These are phyloP conservation scores for Haemorhous mexicanus DNA, from an alignment of 2,113 vertebrate species.

Conservation along the genomic window DNA sequence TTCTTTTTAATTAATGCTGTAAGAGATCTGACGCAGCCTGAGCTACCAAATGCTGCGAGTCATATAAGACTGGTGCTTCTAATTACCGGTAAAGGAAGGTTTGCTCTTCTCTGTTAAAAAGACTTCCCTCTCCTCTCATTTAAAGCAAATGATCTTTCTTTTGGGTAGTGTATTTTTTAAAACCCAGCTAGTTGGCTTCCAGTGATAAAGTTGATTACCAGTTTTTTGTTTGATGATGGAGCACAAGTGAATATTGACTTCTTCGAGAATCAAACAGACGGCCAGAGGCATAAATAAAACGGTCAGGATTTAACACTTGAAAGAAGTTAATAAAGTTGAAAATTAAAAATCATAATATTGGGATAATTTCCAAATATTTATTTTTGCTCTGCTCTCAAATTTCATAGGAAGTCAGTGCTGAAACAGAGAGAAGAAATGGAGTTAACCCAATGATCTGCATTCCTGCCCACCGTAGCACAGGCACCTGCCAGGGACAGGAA, in stretches of 20 bases:
- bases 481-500: fast-evolving
- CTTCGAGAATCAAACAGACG: slow-evolving; percentile 60
- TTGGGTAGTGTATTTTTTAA: slow-evolving; percentile 51
- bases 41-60: slow-evolving; percentile 76
- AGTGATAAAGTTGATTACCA: slow-evolving; percentile 66
- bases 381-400: slow-evolving; percentile 48
- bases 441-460: not conserved
- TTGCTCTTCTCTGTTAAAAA: slow-evolving; percentile 66
- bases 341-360: slow-evolving; percentile 82
- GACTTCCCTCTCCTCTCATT: slow-evolving; percentile 42
- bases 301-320: slow-evolving; percentile 69
- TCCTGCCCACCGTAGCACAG: fast-evolving
- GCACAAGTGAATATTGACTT: slow-evolving; percentile 67
- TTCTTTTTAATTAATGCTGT: slow-evolving; percentile 82
- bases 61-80: slow-evolving; percentile 69
- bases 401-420: slow-evolving; percentile 13
- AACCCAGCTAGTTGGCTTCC: slow-evolving; percentile 62
- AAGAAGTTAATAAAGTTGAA: slow-evolving; percentile 74
- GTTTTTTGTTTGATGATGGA: slow-evolving; percentile 71
- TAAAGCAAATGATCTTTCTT: slow-evolving; percentile 68
- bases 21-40: slow-evolving; percentile 74
- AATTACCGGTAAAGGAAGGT: slow-evolving; percentile 73
- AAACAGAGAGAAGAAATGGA: not conserved
- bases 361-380: slow-evolving; percentile 75
- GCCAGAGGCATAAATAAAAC: slow-evolving; percentile 63